These are phyloP conservation scores for Chelon auratus DNA, from an alignment of 2,797 vertebrate genomes.

Conservation along the genomic window DNA sequence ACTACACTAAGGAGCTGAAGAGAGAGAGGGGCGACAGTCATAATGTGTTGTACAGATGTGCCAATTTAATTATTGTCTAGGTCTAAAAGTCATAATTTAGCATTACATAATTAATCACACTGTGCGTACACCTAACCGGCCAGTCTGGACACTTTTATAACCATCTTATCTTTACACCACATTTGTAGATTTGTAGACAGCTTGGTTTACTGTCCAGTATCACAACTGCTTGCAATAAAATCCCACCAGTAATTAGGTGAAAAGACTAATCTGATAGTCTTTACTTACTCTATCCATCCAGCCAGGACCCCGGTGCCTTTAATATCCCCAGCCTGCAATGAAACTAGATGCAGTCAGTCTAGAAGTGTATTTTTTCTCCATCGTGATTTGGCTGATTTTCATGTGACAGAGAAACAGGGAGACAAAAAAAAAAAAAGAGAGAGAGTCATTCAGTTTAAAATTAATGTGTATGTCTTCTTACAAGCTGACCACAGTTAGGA, in stretches of 20 bases:
- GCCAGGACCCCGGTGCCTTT: conserved; percentile 50
- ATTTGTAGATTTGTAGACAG: conserved; percentile 20
- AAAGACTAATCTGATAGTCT: conserved; percentile 59
- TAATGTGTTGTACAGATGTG: conserved; percentile 5
- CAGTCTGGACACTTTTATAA: conserved; percentile 30
- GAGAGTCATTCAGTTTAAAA: not conserved
- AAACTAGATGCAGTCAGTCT: conserved; percentile 46
- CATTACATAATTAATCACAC: not conserved
- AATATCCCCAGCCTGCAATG: conserved; percentile 43
- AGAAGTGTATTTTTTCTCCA: conserved; percentile 18
- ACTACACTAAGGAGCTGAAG: conserved; percentile 45
- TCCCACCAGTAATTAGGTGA: conserved; percentile 62
- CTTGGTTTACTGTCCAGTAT: conserved; percentile 15
- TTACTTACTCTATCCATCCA: conserved; percentile 51
- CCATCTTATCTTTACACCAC: conserved; percentile 29
- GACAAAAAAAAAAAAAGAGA: not conserved
- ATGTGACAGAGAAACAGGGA: conserved; percentile 24
- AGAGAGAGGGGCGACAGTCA: conserved; percentile 23
- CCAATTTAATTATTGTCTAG: conserved; percentile 20
- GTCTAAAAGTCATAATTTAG: conserved; percentile 14
- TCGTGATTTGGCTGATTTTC: conserved; percentile 46
- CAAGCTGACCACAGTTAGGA: not conserved
- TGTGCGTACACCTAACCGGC: conserved; percentile 7
- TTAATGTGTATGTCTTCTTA: not conserved
- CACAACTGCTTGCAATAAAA: conserved; percentile 55